phyloP scores from a whole-genome alignment of 2,797 vertebrate genomes.

The Eutrigla gurnardus region DNA sequence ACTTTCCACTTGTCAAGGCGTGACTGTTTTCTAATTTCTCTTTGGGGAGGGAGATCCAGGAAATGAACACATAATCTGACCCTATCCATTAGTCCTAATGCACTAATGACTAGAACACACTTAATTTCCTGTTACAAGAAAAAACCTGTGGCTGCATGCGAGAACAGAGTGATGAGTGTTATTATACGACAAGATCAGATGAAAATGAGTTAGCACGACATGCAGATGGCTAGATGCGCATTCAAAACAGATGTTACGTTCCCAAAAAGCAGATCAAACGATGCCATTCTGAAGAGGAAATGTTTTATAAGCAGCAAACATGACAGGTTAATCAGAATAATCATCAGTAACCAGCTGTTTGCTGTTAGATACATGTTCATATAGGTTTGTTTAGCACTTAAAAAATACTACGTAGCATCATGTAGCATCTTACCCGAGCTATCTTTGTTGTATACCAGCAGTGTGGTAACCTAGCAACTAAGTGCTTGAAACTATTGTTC shows the following conservation, averaged over 20 bases:
- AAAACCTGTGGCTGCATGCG: neutral
- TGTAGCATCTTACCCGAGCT: no score
- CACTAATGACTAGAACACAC: constrained; percentile 25
- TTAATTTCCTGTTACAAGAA: constrained; percentile 2
- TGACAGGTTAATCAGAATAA: neutral
- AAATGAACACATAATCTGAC: constrained; percentile 41
- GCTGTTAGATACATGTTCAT: no score
- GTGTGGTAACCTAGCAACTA: no score
- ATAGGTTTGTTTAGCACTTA: no score
- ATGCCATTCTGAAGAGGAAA: neutral
- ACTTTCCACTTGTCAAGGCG: constrained; percentile 2
- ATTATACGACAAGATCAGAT: neutral
- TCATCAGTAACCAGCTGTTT: no score
- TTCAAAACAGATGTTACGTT: neutral
- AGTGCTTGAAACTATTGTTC: no score
- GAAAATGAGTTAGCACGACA: neutral
- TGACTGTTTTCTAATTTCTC: constrained; percentile 29
- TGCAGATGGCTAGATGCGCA: no score
- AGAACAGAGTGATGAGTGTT: neutral
- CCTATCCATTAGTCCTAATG: constrained; percentile 58
- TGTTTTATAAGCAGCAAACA: neutral
- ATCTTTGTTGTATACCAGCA: no score
- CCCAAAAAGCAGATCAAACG: neutral
- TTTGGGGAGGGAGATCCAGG: constrained; percentile 38
- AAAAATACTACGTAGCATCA: no score